These are phyloP conservation scores for Leuciscus idus DNA, from an alignment of 2,113 vertebrate species.

Conservation along the genomic window DNA sequence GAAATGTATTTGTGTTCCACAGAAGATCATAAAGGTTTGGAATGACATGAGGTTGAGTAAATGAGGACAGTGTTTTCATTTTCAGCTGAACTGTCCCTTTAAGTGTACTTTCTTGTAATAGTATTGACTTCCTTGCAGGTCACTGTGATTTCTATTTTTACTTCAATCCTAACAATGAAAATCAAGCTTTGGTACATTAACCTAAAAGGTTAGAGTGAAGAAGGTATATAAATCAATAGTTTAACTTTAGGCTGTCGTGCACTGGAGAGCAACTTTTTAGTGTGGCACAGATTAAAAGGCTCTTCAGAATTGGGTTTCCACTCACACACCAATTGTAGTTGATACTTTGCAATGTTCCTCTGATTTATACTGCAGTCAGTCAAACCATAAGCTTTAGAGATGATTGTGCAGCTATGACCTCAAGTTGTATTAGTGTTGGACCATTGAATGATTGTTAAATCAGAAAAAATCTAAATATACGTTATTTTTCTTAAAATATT, in stretches of 20 bases:
- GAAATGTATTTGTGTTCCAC: background rate
- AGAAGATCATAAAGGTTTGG: background rate
- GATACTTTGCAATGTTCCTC: conserved; percentile 14
- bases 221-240: conserved; percentile 40
- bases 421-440: conserved; percentile 72
- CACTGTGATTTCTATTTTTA: conserved; percentile 67
- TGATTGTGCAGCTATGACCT: conserved; percentile 65
- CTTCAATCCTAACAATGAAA: conserved; percentile 63
- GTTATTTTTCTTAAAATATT: conserved; percentile 77
- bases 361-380: conserved; percentile 23
- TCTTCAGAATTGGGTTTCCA: background rate
- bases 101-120: conserved; percentile 59
- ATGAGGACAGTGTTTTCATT: background rate
- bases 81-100: background rate
- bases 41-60: background rate
- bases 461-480: conserved; percentile 72
- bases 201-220: conserved; percentile 54
- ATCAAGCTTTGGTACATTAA: conserved; percentile 64
- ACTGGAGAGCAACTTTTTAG: conserved; percentile 15
- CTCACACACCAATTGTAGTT: conserved; percentile 36
- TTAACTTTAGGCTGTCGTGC: conserved; percentile 21
- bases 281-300: background rate
- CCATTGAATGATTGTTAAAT: conserved; percentile 66
- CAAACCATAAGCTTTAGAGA: conserved; percentile 63
- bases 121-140: conserved; percentile 64